Evolutionary conservation across 2,888 invertebrate species (phyloP).

Genomic region (Pharmacophagus antenor): DNA sequence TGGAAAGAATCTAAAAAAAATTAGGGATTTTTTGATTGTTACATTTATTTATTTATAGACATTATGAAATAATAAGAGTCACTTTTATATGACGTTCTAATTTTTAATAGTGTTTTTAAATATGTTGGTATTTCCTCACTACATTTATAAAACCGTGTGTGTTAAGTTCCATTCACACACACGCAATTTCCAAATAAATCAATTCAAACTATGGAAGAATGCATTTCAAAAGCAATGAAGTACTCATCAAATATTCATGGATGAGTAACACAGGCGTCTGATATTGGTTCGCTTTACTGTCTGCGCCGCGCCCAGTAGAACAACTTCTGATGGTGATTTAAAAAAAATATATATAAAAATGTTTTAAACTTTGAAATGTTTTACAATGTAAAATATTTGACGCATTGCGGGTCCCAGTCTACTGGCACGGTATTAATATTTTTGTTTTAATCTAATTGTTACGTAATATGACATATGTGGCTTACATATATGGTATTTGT

Average conservation of each 20-base stretch:
- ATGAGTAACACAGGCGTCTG: background rate
- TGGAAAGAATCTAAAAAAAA: no score
- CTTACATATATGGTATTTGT: no score
- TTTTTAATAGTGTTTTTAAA: background rate
- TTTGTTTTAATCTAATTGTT: no score
- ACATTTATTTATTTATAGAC: no score
- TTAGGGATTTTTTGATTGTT: no score
- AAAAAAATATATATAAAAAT: background rate
- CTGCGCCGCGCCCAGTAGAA: background rate
- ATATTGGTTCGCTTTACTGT: background rate
- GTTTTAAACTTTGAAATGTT: no score
- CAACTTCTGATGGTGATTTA: background rate
- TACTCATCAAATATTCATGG: conserved; percentile 8
- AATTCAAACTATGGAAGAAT: conserved; percentile 2
- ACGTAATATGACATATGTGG: no score
- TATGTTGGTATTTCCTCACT: background rate
- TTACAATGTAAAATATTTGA: no score
- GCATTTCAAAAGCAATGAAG: conserved; percentile 6
- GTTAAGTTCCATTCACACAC: background rate
- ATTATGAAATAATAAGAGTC: no score
- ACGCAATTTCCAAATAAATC: background rate
- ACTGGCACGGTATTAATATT: no score
- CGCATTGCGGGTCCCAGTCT: no score
- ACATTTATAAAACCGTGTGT: background rate
- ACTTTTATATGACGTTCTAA: no score